Conservation (phyloP, 2,888 invertebrate species). For the Nasonovia ribisnigri region DNA sequence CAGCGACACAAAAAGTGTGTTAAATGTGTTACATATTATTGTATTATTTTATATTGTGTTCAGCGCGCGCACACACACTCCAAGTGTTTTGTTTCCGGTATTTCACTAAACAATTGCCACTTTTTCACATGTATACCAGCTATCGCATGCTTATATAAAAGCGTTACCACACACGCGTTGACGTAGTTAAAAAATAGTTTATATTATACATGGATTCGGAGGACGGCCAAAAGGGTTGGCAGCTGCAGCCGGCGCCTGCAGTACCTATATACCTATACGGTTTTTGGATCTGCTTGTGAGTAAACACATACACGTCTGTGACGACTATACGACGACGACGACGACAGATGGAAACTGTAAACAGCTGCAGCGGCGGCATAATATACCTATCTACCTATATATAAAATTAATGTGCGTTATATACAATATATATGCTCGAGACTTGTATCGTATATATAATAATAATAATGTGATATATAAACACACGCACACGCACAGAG, state of each 20-base stretch:
- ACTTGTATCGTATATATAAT: not conserved
- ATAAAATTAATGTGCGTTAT: not conserved
- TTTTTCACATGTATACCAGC: not conserved
- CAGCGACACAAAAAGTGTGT: not conserved
- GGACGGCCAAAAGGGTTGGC: conserved; percentile 40
- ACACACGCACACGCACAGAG: not conserved
- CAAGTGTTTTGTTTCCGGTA: conserved; percentile 53
- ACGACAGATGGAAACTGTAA: conserved; percentile 55
- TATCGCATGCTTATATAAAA: not conserved
- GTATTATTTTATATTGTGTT: not conserved
- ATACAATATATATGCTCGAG: not conserved
- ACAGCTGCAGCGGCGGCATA: conserved; percentile 21
- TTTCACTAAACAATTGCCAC: conserved; percentile 30
- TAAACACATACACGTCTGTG: not conserved
- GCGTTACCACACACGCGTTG: not conserved
- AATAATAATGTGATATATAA: not conserved
- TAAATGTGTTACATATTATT: not conserved
- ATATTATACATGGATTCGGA: not conserved
- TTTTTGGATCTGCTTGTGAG: conserved; percentile 34
- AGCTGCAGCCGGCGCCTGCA: conserved; percentile 53
- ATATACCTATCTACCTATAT: not conserved
- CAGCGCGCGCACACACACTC: not conserved
- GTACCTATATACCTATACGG: not conserved
- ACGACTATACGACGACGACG: not conserved
- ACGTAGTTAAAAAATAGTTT: conserved; percentile 14